Base-by-base conservation (phyloP, 92 coral and sea anemone species). In the Zoanthus sansibaricus region DNA sequence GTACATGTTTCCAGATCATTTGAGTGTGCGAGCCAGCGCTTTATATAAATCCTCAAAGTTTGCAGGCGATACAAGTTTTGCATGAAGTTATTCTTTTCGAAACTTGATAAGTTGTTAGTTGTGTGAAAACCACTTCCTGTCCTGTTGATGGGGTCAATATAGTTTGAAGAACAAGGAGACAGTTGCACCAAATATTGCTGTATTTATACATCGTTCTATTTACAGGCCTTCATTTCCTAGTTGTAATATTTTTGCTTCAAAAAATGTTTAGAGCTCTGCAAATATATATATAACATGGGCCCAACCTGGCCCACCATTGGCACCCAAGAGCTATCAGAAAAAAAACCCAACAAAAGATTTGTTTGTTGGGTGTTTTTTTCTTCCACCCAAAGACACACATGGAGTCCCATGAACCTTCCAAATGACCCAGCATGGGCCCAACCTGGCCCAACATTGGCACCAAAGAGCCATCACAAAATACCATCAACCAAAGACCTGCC, bases 121-220 rank as follows among this genome's bases (percentile, higher is more conserved):
- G 21, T 12, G 15, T 59, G 46, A 14, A 61, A 66, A 80, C 85
- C 25, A 80, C 85, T 80, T 80, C 85, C 85, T 80, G 85, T 80
- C 75, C 58, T 20, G 75, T 10, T 80, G 42, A 79, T 61, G 17
- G 30, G 17, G 49, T 69, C 25, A 64, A 80, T 64, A 45, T 66
- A 15, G 31, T 66, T 79, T 80, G 20, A 52, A 16, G 32, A 80
- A 20, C 37, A 16, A 64, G 42, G 45, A 64, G 21, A 55, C 14
- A 67, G 45, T 46, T 79, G 16, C 6, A 48, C 85, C 6, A 44
- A 46, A 80, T 80, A 69, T 30, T 69, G 31, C 9, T 9, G 31
- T 67, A 44, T 21, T 15, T 78, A 64, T 78, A 58, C 46, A 67
- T 55, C 67, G 67, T 76, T 37, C 42, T 37, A 76, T 55, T 75